Percentiles rank a stretch among this genome's conserved stretches.
Conservation (phyloP, 1,140 invertebrate genomes). For the Epicauta chinensis region DNA sequence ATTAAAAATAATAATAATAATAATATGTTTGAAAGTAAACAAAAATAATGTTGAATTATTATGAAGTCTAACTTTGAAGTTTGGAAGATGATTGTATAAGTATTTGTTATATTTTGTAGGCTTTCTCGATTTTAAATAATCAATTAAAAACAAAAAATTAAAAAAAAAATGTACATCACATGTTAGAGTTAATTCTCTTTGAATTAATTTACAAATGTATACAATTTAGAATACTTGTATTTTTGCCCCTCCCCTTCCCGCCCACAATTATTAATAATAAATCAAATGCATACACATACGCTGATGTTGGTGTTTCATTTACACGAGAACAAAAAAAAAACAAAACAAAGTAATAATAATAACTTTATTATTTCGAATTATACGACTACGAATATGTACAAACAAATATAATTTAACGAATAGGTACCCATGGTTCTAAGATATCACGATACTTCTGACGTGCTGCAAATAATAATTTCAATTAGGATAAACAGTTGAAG, state of each 20-base stretch:
- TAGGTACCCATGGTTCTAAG: slow-evolving; percentile 53
- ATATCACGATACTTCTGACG: slow-evolving; percentile 55
- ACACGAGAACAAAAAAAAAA: background rate
- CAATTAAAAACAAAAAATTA: slow-evolving; percentile 15
- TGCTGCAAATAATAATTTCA: slow-evolving; percentile 50
- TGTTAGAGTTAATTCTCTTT: slow-evolving; percentile 22
- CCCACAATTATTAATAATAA: slow-evolving; percentile 25
- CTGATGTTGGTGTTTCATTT: background rate
- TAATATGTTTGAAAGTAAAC: no score
- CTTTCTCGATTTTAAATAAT: slow-evolving; percentile 17
- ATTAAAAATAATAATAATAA: background rate
- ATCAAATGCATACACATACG: slow-evolving; percentile 16
- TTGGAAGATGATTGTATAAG: slow-evolving; percentile 30
- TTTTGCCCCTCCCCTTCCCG: no score
- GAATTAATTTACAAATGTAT: slow-evolving; percentile 23
- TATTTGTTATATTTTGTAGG: slow-evolving; percentile 35
- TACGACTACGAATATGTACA: background rate
- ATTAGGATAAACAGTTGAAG: slow-evolving; percentile 10
- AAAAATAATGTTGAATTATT: slow-evolving; percentile 25
- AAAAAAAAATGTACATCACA: slow-evolving; percentile 25
- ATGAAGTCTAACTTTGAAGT: slow-evolving; percentile 32
- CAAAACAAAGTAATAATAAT: background rate
- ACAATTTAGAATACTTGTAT: slow-evolving; percentile 25
- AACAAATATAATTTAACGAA: slow-evolving; percentile 47
- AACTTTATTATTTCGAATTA: background rate